Conservation (phyloP, 1,140 invertebrate genomes). For the Leptonema lineaticorne region DNA sequence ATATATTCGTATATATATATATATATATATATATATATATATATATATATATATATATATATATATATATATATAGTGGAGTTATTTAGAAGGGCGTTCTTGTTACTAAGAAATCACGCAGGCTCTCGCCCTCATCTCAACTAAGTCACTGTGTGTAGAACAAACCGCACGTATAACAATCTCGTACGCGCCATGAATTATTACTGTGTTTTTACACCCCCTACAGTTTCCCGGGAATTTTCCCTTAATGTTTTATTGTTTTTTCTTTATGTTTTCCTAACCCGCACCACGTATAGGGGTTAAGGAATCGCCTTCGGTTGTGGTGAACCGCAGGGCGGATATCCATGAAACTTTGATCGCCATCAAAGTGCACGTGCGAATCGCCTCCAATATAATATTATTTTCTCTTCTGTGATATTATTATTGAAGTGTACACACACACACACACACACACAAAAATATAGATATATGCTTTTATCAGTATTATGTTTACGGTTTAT, state of each 20-base stretch:
- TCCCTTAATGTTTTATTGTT: slow-evolving; percentile 37
- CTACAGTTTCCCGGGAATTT: slow-evolving; percentile 24
- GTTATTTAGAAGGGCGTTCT: not conserved
- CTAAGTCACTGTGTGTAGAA: slow-evolving; percentile 26
- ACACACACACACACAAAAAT: not conserved
- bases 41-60: not conserved
- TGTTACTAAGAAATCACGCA: slow-evolving; percentile 15
- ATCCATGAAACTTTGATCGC: slow-evolving; percentile 26
- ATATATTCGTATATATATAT: not conserved
- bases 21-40: not conserved
- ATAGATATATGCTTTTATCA: not conserved
- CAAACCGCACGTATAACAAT: slow-evolving; percentile 35
- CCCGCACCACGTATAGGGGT: not conserved
- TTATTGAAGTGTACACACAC: not conserved
- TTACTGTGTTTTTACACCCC: slow-evolving; percentile 32
- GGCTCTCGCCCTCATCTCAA: slow-evolving; percentile 13
- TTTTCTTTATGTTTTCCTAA: slow-evolving; percentile 20
- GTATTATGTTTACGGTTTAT: no score
- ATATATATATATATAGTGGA: not conserved
- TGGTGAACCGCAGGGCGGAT: not conserved
- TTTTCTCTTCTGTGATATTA: not conserved
- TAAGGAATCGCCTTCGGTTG: not conserved
- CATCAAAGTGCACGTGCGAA: slow-evolving; percentile 26
- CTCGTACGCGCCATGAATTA: slow-evolving; percentile 35
- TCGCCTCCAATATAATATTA: slow-evolving; percentile 17